Conservation (phyloP, 1,140 invertebrate genomes). For the Heliconius melpomene region DNA sequence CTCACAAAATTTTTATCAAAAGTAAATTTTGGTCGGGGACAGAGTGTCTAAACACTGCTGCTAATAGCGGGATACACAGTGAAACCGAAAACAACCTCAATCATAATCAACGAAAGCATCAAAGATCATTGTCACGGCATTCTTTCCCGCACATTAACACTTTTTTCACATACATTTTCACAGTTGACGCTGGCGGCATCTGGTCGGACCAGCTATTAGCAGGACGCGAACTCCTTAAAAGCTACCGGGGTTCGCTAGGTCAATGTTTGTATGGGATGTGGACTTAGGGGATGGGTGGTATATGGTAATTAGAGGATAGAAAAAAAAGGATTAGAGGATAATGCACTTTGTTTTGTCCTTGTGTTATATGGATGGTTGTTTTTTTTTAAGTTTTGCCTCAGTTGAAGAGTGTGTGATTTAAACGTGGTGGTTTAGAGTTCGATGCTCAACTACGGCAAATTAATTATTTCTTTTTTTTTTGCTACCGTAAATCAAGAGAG, state of each 20-base stretch:
- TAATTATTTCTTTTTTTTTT: too few species aligned
- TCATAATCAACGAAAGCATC: neutral
- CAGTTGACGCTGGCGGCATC: slow-evolving; percentile 34
- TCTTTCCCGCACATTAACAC: slow-evolving; percentile 27
- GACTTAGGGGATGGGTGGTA: slow-evolving; percentile 32
- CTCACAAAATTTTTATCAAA: too few species aligned
- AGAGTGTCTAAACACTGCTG: too few species aligned
- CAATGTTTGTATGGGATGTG: slow-evolving; percentile 59
- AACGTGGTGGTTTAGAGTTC: too few species aligned
- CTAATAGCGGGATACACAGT: too few species aligned
- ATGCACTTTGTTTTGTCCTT: slow-evolving; percentile 19
- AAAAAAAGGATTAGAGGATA: slow-evolving; percentile 13
- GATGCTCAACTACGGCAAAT: too few species aligned
- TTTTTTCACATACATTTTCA: slow-evolving; percentile 33
- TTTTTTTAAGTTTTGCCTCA: neutral
- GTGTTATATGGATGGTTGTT: neutral
- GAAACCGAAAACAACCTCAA: too few species aligned
- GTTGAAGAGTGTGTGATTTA: neutral
- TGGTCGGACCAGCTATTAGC: slow-evolving; percentile 67
- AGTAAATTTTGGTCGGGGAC: too few species aligned
- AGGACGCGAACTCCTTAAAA: slow-evolving; percentile 64
- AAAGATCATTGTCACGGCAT: neutral
- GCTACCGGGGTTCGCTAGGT: slow-evolving; percentile 73
- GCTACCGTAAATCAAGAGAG: neutral
- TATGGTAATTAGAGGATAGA: slow-evolving; percentile 27